Conservation (phyloP, 2,797 vertebrate genomes). For the Characodon lateralis region DNA sequence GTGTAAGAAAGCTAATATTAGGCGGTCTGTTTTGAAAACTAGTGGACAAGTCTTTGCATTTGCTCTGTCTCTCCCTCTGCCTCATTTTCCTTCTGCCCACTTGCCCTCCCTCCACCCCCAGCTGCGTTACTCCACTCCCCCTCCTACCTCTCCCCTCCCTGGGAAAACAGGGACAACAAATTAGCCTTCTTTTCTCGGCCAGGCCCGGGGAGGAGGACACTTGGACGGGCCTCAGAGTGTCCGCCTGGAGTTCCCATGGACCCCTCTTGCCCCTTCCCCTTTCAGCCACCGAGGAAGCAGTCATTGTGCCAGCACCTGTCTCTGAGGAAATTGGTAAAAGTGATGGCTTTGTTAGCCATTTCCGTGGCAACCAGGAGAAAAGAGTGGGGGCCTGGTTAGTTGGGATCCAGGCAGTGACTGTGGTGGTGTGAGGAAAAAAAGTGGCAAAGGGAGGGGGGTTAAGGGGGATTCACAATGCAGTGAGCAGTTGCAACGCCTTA, state of each 20-base stretch:
- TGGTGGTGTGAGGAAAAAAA: conserved; percentile 60
- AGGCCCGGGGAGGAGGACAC: conserved; percentile 85
- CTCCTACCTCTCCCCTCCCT: conserved; percentile 82
- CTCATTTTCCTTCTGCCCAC: conserved; percentile 43
- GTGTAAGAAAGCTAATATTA: conserved; percentile 77
- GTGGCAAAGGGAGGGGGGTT: conserved; percentile 54
- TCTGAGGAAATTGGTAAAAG: conserved; percentile 90
- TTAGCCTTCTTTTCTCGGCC: conserved; percentile 87
- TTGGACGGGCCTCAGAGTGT: conserved; percentile 87
- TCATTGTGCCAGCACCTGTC: conserved; percentile 91
- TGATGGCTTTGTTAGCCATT: conserved; percentile 89
- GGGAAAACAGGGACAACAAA: conserved; percentile 91
- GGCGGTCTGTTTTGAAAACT: conserved; percentile 80
- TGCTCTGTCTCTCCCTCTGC: conserved; percentile 39
- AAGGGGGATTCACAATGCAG: conserved; percentile 64
- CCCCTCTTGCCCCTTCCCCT: conserved; percentile 87
- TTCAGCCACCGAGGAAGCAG: conserved; percentile 85
- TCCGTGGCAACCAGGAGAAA: conserved; percentile 82
- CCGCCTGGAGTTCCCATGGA: conserved; percentile 86
- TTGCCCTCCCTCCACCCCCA: conserved; percentile 34
- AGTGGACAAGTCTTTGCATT: conserved; percentile 65
- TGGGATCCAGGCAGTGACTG: conserved; percentile 80
- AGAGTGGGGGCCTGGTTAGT: conserved; percentile 70
- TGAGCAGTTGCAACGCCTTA: conserved; percentile 64
- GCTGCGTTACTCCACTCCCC: conserved; percentile 16